phyloP scores from a whole-genome alignment of 2,797 vertebrate species.

The Falco berigora region DNA sequence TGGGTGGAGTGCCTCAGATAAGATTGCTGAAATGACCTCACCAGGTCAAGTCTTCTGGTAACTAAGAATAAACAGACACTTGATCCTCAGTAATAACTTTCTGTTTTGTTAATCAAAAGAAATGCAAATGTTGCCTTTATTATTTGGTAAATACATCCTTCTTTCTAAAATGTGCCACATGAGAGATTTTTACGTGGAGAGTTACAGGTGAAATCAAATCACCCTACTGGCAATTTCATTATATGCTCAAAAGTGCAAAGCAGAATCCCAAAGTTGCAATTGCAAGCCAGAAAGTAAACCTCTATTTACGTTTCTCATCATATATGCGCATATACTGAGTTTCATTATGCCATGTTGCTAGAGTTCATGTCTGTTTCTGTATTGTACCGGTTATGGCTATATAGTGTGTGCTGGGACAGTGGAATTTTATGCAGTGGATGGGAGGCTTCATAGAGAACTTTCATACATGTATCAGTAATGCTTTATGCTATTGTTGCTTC shows the following conservation, averaged over 20 bases:
- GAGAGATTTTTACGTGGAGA: neutral
- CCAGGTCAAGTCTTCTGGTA: neutral
- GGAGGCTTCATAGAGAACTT: neutral
- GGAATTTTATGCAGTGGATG: neutral
- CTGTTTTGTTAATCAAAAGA: neutral
- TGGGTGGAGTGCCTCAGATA: neutral
- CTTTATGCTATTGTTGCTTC: neutral
- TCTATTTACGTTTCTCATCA: neutral
- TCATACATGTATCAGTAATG: neutral
- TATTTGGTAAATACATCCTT: neutral
- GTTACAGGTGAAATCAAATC: neutral
- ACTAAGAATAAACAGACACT: neutral
- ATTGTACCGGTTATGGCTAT: neutral
- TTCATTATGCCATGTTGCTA: neutral
- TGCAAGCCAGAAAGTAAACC: neutral
- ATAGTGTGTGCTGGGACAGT: neutral
- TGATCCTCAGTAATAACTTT: neutral
- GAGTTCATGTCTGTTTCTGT: neutral
- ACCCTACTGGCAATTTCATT: neutral
- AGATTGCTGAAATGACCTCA: neutral
- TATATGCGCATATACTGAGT: neutral
- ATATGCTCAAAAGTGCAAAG: rapidly evolving
- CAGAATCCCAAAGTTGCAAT: neutral
- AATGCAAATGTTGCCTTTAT: neutral
- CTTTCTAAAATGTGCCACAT: neutral